A percentile compares a stretch with the other conserved stretches of the same genome.
phyloP scores from a whole-genome alignment of 2,888 invertebrate genomes.

The Leptura quadrifasciata region DNA sequence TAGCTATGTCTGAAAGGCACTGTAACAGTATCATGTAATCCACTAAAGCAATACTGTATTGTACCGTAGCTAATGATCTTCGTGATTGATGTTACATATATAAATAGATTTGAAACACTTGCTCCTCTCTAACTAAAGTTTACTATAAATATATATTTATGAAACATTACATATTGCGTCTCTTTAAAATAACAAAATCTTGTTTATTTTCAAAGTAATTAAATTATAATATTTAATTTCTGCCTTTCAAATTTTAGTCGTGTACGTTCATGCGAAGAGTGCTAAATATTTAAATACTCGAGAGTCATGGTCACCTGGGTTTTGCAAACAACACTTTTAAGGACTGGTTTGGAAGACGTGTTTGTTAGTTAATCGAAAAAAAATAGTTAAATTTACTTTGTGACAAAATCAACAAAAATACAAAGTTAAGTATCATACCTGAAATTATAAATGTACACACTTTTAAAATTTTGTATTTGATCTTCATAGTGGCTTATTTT shows the following conservation, averaged over 20 bases:
- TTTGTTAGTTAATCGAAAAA: slow-evolving; percentile 48
- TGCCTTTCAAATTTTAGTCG: background rate
- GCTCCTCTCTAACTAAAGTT: no score
- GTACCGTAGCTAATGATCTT: no score
- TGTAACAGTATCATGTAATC: no score
- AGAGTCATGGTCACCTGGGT: slow-evolving; percentile 68
- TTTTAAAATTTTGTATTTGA: slow-evolving; percentile 20
- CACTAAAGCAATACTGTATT: no score
- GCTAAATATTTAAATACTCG: slow-evolving; percentile 68
- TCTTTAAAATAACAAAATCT: background rate
- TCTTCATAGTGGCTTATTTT: background rate
- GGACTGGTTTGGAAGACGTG: slow-evolving; percentile 61
- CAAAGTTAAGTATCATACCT: slow-evolving; percentile 34
- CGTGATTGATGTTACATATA: no score
- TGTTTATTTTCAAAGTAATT: background rate
- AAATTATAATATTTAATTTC: background rate
- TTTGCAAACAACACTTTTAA: slow-evolving; percentile 64
- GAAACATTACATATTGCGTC: no score
- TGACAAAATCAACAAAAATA: slow-evolving; percentile 49
- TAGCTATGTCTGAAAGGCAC: no score
- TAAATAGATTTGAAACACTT: no score
- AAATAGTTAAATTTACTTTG: slow-evolving; percentile 47
- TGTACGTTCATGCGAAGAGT: slow-evolving; percentile 37
- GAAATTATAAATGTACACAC: slow-evolving; percentile 20
- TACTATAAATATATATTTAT: no score